Evolutionary conservation across 2,113 vertebrate genomes (phyloP), one percentile per base, ranked within the genome.

Genomic region (Spheniscus mendiculus): DNA sequence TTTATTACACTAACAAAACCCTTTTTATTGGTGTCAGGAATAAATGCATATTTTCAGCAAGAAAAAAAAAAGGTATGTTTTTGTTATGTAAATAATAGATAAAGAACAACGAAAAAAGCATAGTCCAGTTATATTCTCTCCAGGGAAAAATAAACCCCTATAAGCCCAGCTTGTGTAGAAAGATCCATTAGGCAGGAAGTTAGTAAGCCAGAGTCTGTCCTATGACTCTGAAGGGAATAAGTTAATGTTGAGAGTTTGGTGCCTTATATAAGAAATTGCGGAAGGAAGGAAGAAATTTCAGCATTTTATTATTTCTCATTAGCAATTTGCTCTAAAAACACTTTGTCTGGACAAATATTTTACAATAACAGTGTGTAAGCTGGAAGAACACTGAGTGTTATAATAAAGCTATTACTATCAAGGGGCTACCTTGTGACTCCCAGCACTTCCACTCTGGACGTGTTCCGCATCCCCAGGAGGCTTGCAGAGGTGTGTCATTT

Each of bases 1-100:
- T 97, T 95, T 93, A 79, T 89, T 89, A 86, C 89, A 78, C 76
- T 72, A 93, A 92, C 77, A 93, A 87, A 85, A 40, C 40, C 14
- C 10, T 26, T 90, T 86, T 93, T 63, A 71, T 34, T 66, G 47
- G 69, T 98, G 92, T 97, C 98, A 98, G 98, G 98, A 98, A 98
- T 96, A 98, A 94, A 86, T 84, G 73, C 69, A 49, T 86, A 65
- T 97, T 98, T 98, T 98, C 94, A 84, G 82, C 84, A 86, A 86
- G 81, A 67, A 34, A 90, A 74, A 76, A 95, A 66, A 6, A 92
- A 92, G 18, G 79, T 90, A 89, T 85, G 40, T 78, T 98, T 97
- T 97, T 93, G 52, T 92, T 87, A 77, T 95, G 94, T 98, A 95
- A 98, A 98, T 98, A 98, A 98, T 98, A 98, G 96, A 98, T 98